A percentile compares a stretch with the other conserved stretches of the same genome.
These are phyloP conservation scores for Limnothrissa miodon DNA, from an alignment of 2,113 vertebrate species.

Conservation along the genomic window DNA sequence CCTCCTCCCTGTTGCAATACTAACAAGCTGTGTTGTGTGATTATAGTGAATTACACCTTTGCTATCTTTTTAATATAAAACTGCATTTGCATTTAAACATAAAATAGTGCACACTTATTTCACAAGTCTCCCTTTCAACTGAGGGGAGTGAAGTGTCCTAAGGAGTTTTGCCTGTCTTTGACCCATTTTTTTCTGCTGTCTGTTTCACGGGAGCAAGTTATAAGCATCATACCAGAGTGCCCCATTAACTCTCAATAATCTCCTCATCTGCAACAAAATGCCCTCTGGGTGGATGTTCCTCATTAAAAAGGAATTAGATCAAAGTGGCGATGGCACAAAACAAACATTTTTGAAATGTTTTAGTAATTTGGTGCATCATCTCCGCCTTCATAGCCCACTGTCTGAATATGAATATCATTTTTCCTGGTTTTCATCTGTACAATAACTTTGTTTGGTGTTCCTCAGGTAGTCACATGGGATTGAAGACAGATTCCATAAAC, in stretches of 20 bases:
- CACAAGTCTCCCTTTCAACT: background rate
- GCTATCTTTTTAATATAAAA: constrained; percentile 82
- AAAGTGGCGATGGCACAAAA: background rate
- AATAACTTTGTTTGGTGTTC: background rate
- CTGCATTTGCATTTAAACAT: constrained; percentile 60
- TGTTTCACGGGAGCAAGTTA: too few species aligned
- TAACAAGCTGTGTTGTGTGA: constrained; percentile 79
- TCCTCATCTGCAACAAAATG: background rate
- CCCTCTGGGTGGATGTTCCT: background rate
- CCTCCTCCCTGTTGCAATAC: constrained; percentile 75
- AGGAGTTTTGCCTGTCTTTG: too few species aligned
- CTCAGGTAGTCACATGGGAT: background rate
- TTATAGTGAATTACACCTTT: constrained; percentile 75
- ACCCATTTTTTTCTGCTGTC: too few species aligned
- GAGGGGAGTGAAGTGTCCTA: background rate
- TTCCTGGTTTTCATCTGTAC: background rate
- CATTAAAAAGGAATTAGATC: constrained; percentile 16
- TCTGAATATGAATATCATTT: background rate
- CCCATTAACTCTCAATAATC: background rate
- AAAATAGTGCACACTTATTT: constrained; percentile 25
- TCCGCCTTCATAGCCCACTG: background rate
- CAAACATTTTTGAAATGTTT: background rate
- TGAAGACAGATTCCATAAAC: background rate
- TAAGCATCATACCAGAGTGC: too few species aligned
- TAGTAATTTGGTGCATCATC: background rate